Conservation (phyloP, 1,140 invertebrate species). For the Conopomorpha cramerella region DNA sequence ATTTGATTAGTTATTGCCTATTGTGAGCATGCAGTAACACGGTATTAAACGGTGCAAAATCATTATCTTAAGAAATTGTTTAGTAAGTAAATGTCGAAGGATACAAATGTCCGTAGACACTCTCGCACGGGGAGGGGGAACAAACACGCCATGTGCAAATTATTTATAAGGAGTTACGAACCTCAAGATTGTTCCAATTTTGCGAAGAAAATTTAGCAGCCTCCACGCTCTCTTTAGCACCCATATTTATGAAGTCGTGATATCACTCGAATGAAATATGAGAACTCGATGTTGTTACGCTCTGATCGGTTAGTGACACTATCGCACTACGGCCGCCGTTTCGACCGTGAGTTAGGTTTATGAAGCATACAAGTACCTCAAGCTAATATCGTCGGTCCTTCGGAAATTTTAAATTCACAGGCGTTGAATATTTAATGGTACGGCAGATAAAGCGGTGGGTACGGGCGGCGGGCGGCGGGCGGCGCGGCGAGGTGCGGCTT, state of each 20-base stretch:
- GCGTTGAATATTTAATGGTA: constrained; percentile 46
- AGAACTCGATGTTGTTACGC: constrained; percentile 39
- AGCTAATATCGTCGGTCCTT: constrained; percentile 25
- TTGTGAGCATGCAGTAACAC: no score
- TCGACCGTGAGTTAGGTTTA: constrained; percentile 34
- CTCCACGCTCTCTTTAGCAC: constrained; percentile 75
- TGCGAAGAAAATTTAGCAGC: constrained; percentile 73
- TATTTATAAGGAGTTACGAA: constrained; percentile 60
- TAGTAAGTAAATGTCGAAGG: constrained; percentile 26
- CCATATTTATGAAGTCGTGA: constrained; percentile 61
- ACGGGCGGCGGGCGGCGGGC: constrained; percentile 11
- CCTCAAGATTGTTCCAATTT: constrained; percentile 76
- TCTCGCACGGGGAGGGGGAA: constrained; percentile 40
- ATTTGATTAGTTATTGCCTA: no score
- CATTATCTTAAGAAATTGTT: no score
- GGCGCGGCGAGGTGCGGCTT: no score
- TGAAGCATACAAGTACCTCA: constrained; percentile 51
- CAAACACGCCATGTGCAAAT: constrained; percentile 58
- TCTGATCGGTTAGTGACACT: constrained; percentile 40
- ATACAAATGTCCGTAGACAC: constrained; percentile 33
- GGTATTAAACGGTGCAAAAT: no score
- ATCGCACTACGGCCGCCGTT: constrained; percentile 42
- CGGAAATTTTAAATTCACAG: constrained; percentile 48
- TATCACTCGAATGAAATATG: constrained; percentile 52
- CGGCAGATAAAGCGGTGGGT: constrained; percentile 16